A percentile compares a stretch with the other conserved stretches of the same genome.
phyloP scores from a whole-genome alignment of 2,888 invertebrate genomes.

The Dendrolimus pini region DNA sequence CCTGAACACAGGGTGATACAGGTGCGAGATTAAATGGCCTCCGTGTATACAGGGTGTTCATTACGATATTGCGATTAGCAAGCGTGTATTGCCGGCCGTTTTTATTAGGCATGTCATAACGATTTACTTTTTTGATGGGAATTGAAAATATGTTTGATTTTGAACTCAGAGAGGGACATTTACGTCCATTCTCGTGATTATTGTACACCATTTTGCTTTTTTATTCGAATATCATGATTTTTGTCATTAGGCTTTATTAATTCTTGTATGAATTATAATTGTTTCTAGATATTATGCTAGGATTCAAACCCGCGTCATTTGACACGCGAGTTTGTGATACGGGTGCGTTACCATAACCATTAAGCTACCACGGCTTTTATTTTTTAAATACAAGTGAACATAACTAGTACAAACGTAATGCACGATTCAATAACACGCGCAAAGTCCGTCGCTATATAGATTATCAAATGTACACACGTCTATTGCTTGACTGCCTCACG shows the following conservation, averaged over 20 bases:
- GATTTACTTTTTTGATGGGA: slow-evolving; percentile 71
- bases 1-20: slow-evolving; percentile 58
- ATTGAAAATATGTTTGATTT: slow-evolving; percentile 70
- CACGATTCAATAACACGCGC: too few relatives aligned
- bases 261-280: neutral
- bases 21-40: slow-evolving; percentile 74
- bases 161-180: slow-evolving; percentile 23
- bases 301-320: too few relatives aligned
- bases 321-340: too few relatives aligned
- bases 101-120: slow-evolving; percentile 70
- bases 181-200: slow-evolving; percentile 38
- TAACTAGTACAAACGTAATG: too few relatives aligned
- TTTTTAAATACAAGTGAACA: too few relatives aligned
- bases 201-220: slow-evolving; percentile 29
- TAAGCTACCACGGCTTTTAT: too few relatives aligned
- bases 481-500: too few relatives aligned
- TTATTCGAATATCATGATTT: slow-evolving; percentile 7
- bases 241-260: neutral
- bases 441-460: too few relatives aligned
- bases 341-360: too few relatives aligned
- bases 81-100: slow-evolving; percentile 58
- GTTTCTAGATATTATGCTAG: too few relatives aligned
- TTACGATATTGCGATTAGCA: slow-evolving; percentile 71
- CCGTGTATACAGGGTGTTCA: slow-evolving; percentile 72
- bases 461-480: too few relatives aligned